Evolutionary conservation across 2,113 vertebrate genomes (phyloP).

Genomic region (Ictalurus furcatus): DNA sequence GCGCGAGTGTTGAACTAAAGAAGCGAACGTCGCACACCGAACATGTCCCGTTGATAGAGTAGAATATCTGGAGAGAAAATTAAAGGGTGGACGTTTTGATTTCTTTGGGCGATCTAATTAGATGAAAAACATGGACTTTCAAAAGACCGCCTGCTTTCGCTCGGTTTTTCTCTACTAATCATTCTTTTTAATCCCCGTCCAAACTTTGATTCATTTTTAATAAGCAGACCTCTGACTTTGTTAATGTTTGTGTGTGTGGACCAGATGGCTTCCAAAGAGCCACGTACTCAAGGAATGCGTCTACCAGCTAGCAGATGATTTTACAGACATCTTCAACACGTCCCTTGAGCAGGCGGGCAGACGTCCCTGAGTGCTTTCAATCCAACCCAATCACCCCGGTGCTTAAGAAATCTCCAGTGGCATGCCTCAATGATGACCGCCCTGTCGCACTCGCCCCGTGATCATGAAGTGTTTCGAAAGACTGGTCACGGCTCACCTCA

Average conservation of each 20-base stretch:
- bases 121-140: not conserved
- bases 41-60: not conserved
- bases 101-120: not conserved
- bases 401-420: no score
- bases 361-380: no score
- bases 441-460: no score
- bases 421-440: no score
- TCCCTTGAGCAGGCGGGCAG: no score
- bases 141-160: not conserved
- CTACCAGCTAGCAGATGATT: no score
- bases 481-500: no score
- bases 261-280: no score
- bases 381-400: no score
- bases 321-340: no score
- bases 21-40: not conserved
- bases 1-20: not conserved
- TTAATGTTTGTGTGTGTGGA: not conserved
- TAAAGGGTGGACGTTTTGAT: not conserved
- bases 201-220: slow-evolving; percentile 29
- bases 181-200: not conserved
- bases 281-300: no score
- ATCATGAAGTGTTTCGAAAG: no score
- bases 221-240: slow-evolving; percentile 1
- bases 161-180: not conserved
- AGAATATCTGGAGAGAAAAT: not conserved